Conservation (phyloP, 2,888 invertebrate species). For the Tetramorium bicarinatum region DNA sequence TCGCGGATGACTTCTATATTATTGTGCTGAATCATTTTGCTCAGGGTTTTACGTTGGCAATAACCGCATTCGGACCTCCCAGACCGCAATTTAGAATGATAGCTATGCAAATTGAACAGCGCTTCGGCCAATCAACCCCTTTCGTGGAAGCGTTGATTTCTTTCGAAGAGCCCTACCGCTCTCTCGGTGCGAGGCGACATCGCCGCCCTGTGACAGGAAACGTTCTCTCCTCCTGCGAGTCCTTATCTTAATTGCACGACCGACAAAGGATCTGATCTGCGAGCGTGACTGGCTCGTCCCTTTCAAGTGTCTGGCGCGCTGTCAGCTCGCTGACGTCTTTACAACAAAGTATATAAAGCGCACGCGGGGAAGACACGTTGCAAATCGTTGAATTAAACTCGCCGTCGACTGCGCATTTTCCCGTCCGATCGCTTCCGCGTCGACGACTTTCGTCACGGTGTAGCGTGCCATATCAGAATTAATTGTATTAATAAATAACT, state of each 20-base stretch:
- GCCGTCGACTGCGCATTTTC: slow-evolving; percentile 48
- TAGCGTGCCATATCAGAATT: neutral
- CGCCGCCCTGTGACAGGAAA: slow-evolving; percentile 44
- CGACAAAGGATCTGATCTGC: slow-evolving; percentile 72
- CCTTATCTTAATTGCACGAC: slow-evolving; percentile 66
- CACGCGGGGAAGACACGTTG: slow-evolving; percentile 56
- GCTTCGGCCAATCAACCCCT: slow-evolving; percentile 58
- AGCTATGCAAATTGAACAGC: slow-evolving; percentile 57
- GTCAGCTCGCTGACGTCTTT: slow-evolving; percentile 68
- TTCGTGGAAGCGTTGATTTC: slow-evolving; percentile 49
- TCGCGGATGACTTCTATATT: slow-evolving; percentile 8
- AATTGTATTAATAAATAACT: slow-evolving; percentile 39
- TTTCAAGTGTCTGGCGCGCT: slow-evolving; percentile 75
- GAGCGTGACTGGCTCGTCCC: slow-evolving; percentile 77
- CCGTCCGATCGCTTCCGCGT: slow-evolving; percentile 65
- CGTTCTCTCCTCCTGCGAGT: slow-evolving; percentile 54
- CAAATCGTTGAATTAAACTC: slow-evolving; percentile 67
- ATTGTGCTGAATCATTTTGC: slow-evolving; percentile 43
- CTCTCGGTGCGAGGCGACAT: slow-evolving; percentile 36
- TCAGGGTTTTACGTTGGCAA: slow-evolving; percentile 11
- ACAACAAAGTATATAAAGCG: slow-evolving; percentile 62
- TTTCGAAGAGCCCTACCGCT: slow-evolving; percentile 31
- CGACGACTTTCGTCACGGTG: slow-evolving; percentile 43
- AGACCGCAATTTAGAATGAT: slow-evolving; percentile 51
- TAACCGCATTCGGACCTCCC: slow-evolving; percentile 51